Evolutionary conservation across 2,888 invertebrate species (phyloP).

Genomic region (Ernsta delagoae): DNA sequence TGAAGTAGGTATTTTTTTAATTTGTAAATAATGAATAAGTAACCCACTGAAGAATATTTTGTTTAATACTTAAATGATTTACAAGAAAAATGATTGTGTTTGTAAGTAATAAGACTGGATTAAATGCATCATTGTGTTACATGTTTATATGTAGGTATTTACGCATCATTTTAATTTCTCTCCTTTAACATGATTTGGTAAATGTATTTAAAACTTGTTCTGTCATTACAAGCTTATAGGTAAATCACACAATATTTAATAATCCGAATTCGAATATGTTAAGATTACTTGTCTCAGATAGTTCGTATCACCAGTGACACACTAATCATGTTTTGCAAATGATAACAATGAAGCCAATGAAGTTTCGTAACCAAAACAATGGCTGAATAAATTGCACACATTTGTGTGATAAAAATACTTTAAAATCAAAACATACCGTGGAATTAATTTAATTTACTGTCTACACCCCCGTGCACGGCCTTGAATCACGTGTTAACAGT

Average conservation of each 20-base stretch:
- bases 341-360: conserved; percentile 48
- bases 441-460: conserved; percentile 50
- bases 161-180: no score
- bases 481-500: conserved; percentile 69
- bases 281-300: conserved; percentile 24
- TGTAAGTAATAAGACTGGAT: no score
- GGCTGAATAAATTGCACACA: conserved; percentile 28
- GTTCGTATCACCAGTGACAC: conserved; percentile 34
- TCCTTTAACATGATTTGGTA: no score
- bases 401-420: neutral
- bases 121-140: no score
- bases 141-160: no score
- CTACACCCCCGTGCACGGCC: conserved; percentile 52
- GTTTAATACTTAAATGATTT: no score
- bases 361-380: conserved; percentile 62
- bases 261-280: neutral
- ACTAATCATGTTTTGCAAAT: conserved; percentile 46
- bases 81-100: no score
- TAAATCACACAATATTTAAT: neutral
- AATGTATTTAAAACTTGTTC: neutral
- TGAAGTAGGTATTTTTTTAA: no score
- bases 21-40: no score
- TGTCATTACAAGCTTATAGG: neutral
- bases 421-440: conserved; percentile 23
- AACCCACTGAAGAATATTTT: no score